Evolutionary conservation across 2,797 vertebrate species (phyloP).

Genomic region (Cyclura pinguis): DNA sequence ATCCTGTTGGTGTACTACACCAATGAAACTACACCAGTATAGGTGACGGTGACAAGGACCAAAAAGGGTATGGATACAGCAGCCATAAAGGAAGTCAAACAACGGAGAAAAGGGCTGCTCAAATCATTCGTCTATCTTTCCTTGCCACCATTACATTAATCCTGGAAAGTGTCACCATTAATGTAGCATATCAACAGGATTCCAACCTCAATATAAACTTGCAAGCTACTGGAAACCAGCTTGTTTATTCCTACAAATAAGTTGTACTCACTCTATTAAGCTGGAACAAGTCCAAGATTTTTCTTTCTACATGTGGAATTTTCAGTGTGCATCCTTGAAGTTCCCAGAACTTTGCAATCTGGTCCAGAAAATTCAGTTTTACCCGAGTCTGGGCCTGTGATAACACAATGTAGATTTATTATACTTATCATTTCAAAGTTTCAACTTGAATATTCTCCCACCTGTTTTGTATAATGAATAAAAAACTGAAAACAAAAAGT

Average conservation of each 20-base stretch:
- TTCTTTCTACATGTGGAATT: conserved; percentile 97
- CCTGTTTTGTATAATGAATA: neutral
- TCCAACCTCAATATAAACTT: neutral
- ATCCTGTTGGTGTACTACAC: too few relatives aligned
- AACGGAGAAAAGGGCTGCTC: too few relatives aligned
- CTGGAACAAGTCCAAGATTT: conserved; percentile 96
- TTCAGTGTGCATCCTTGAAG: conserved; percentile 96
- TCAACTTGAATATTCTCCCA: neutral
- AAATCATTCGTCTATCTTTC: too few relatives aligned
- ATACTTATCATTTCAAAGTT: neutral
- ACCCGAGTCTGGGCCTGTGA: conserved; percentile 95
- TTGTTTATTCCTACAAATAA: neutral
- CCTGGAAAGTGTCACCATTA: too few relatives aligned
- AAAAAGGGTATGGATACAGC: too few relatives aligned
- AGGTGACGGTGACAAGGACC: too few relatives aligned
- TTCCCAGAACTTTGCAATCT: conserved; percentile 99
- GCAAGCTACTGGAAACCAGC: neutral
- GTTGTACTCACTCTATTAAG: conserved; percentile 88
- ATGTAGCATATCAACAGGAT: too few relatives aligned
- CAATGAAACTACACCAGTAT: too few relatives aligned
- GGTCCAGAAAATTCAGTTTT: conserved; percentile 97
- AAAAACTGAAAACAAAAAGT: neutral
- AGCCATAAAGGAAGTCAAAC: too few relatives aligned
- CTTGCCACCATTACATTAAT: too few relatives aligned
- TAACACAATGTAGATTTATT: conserved; percentile 24